These are phyloP conservation scores for Grantiella picta DNA, from an alignment of 2,113 vertebrate species.

Conservation along the genomic window DNA sequence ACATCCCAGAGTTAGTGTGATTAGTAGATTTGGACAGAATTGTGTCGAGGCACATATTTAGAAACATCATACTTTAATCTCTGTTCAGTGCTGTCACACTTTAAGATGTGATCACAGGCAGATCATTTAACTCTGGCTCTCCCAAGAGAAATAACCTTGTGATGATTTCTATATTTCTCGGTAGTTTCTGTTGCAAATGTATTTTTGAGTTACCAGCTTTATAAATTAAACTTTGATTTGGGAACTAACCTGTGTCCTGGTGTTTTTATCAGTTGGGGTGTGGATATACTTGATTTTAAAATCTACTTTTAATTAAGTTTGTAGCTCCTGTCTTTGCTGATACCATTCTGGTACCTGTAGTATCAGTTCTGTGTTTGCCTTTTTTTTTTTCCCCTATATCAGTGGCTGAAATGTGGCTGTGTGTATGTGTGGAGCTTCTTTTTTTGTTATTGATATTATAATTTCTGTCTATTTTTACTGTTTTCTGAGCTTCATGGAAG, in stretches of 20 bases:
- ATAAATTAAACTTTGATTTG: conserved; percentile 29
- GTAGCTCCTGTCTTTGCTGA: background rate
- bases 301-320: background rate
- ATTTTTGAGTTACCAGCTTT: background rate
- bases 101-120: background rate
- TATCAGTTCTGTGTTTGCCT: background rate
- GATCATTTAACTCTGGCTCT: background rate
- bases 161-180: background rate
- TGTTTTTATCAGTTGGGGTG: background rate
- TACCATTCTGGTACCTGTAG: background rate
- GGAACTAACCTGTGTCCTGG: conserved; percentile 7
- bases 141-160: background rate
- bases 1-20: background rate
- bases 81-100: background rate
- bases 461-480: background rate
- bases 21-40: background rate
- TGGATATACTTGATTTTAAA: background rate
- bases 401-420: background rate
- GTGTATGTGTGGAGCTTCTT: background rate
- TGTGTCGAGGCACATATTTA: background rate
- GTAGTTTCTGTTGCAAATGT: background rate
- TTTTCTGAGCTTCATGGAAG: background rate
- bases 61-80: background rate
- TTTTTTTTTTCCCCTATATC: background rate
- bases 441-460: background rate